Conservation (phyloP, 1,140 invertebrate species). For the Pachypsylla venusta region DNA sequence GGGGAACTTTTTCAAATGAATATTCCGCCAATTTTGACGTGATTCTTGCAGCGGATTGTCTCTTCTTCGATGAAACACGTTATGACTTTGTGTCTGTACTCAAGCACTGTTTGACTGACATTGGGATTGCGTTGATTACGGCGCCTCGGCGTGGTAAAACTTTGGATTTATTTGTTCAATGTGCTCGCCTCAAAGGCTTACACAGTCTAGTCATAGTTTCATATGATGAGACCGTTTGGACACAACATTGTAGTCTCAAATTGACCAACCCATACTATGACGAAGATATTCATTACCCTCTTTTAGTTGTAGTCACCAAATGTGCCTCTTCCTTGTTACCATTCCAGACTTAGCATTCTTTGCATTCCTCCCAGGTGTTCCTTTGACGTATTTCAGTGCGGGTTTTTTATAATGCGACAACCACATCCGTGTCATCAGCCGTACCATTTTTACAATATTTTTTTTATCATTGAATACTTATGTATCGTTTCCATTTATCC, state of each 20-base stretch:
- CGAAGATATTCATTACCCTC: conserved; percentile 49
- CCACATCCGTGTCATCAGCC: too few relatives aligned
- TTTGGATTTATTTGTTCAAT: conserved; percentile 48
- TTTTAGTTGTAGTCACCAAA: conserved; percentile 43
- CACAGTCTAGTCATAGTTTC: conserved; percentile 36
- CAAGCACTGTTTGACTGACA: conserved; percentile 43
- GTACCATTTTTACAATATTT: too few relatives aligned
- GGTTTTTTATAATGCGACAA: too few relatives aligned
- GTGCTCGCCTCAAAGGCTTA: conserved; percentile 42
- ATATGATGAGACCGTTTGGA: conserved; percentile 49
- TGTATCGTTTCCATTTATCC: too few relatives aligned
- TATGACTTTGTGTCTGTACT: conserved; percentile 53
- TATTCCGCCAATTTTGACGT: conserved; percentile 40
- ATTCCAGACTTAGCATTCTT: conserved; percentile 2
- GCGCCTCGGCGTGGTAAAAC: conserved; percentile 57
- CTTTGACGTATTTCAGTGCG: too few relatives aligned
- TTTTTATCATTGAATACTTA: too few relatives aligned
- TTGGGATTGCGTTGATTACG: conserved; percentile 55
- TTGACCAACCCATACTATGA: conserved; percentile 42
- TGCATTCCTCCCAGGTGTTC: not conserved
- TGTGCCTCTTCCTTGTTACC: not conserved
- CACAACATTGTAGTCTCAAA: conserved; percentile 43
- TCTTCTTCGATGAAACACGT: conserved; percentile 68
- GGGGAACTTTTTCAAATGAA: conserved; percentile 28
- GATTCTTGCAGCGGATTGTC: conserved; percentile 60